phyloP scores from a whole-genome alignment of 2,797 vertebrate genomes.

The Acrossocheilus fasciatus region DNA sequence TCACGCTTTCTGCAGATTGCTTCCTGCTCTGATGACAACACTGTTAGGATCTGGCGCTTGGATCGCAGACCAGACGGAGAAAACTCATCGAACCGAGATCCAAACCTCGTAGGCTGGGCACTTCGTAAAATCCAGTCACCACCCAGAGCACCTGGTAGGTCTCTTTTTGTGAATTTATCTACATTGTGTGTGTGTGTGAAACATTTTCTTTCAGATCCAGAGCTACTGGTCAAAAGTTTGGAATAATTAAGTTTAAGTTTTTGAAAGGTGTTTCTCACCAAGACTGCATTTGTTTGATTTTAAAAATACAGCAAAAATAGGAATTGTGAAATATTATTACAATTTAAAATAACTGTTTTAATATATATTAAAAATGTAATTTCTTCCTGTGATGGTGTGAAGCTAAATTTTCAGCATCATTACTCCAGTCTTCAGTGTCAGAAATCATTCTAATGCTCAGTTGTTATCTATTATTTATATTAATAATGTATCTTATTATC shows the following conservation, averaged over 20 bases:
- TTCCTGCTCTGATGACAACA: constrained; percentile 97
- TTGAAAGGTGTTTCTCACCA: not conserved
- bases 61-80: constrained; percentile 69
- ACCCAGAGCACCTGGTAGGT: constrained; percentile 19
- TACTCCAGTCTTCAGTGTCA: not conserved
- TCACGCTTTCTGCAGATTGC: constrained; percentile 83
- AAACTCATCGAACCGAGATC: constrained; percentile 71
- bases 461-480: not conserved
- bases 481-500: not conserved
- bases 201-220: not conserved
- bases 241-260: not conserved
- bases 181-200: not conserved
- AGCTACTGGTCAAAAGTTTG: not conserved
- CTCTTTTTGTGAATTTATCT: not conserved
- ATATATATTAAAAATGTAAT: not conserved
- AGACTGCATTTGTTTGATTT: not conserved
- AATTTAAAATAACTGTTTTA: not conserved
- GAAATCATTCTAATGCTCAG: not conserved
- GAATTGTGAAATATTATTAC: not conserved
- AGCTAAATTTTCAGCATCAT: not conserved
- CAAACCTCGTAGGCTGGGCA: constrained; percentile 85
- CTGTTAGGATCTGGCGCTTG: constrained; percentile 91
- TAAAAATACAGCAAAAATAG: not conserved
- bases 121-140: constrained; percentile 71
- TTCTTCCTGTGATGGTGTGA: not conserved